These are phyloP conservation scores for Drosophila kepulauana DNA, from an alignment of 1,140 invertebrate species.

Conservation along the genomic window DNA sequence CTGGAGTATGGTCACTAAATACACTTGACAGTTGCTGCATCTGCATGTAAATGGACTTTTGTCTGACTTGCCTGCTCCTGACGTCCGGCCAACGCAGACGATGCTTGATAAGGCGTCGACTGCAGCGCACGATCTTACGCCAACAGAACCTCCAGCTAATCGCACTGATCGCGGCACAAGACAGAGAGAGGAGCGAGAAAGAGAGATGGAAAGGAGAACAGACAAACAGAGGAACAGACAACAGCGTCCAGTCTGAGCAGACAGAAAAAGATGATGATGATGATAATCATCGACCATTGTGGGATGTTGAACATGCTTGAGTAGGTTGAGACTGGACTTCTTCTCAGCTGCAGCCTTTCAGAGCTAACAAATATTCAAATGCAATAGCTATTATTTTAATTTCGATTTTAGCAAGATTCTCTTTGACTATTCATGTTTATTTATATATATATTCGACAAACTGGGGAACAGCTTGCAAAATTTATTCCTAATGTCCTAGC, in stretches of 20 bases:
- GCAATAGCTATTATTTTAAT: too few relatives aligned
- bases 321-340: constrained; percentile 19
- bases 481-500: too few relatives aligned
- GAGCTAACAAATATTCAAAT: not conserved
- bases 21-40: constrained; percentile 54
- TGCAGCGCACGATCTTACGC: constrained; percentile 40
- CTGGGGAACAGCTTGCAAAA: too few relatives aligned
- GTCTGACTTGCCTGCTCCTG: constrained; percentile 14
- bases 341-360: not conserved
- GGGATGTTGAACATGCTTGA: constrained; percentile 31
- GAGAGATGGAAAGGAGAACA: constrained; percentile 6
- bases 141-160: constrained; percentile 46
- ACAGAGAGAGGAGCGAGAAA: constrained; percentile 9
- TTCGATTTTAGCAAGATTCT: too few relatives aligned
- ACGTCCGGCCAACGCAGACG: constrained; percentile 53
- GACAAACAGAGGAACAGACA: constrained; percentile 8
- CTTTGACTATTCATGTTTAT: too few relatives aligned
- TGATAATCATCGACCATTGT: constrained; percentile 11
- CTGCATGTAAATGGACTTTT: constrained; percentile 61
- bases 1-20: constrained; percentile 15
- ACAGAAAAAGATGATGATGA: constrained; percentile 25
- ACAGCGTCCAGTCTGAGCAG: constrained; percentile 4
- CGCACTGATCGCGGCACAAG: constrained; percentile 44
- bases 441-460: too few relatives aligned
- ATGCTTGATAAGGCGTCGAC: constrained; percentile 34